Evolutionary conservation across 2,888 invertebrate species (phyloP), one percentile per base, ranked within the genome.

Genomic region (Erebia palarica): DNA sequence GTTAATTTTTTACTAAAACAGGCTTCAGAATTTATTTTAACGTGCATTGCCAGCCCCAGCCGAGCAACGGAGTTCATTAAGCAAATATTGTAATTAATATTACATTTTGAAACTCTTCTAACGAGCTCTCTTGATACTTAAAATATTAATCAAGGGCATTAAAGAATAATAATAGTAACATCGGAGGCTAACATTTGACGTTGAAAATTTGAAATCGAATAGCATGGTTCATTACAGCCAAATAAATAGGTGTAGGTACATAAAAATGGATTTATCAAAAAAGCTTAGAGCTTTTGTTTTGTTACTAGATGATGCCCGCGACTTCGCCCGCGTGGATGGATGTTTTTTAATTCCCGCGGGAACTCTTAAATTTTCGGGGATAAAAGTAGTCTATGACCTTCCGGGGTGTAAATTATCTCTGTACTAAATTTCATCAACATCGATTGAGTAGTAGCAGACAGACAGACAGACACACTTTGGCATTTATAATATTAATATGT

Each of bases 41-140:
- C 60, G n/a, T 60, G 60, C 16, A 61, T 16, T 47, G 18, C 61
- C 18, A 61, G 61, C 44, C 18, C 42, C 61, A 61, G 44, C 18
- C 18, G 61, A 61, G 44, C 18, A 61, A 44, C 44, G 44, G 61
- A 61, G 61, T 61, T 61, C 61, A 61, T 47, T 61, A 61, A 16
- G 44, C 44, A 61, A 61, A 61, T 42, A 60, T 60, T 60, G 60
- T 60, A 60, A 61, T 61, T 61, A 61, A 44, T 44, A 60, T 60
- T 44, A 60, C n/a, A 61, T 61, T 61, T 61, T 61, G 61, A 47
- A 61, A 44, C 16, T 44, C 18, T 18, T 61, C 44, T 61, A 61
- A 61, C 61, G 61, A 61, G 61, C 61, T 44, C 44, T 44, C 18
- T 44, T 61, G 16, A 61, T 44, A 18, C 44, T 44, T 61, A 47